Evolutionary conservation across 1,140 invertebrate genomes (phyloP).

Genomic region (Ganaspis sp.): DNA sequence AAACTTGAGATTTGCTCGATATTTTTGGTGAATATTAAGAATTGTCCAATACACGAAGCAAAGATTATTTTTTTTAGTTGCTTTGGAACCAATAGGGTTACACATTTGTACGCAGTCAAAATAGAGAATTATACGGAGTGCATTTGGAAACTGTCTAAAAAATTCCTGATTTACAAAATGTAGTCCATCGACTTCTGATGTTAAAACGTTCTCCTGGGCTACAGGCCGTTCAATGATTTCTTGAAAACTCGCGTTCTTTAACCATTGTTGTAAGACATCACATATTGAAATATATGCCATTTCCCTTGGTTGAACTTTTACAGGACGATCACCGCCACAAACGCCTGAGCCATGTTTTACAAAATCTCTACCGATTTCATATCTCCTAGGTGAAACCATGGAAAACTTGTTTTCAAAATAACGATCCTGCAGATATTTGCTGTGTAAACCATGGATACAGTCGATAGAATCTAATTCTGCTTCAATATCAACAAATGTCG

Average conservation of each 20-base stretch:
- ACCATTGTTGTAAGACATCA: neutral
- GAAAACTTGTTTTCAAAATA: neutral
- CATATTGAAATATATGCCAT: neutral
- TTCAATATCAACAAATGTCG: neutral
- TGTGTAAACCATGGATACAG: neutral
- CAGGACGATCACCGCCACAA: neutral
- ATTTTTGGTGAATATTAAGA: neutral
- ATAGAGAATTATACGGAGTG: neutral
- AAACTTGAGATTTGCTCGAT: neutral
- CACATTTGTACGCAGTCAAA: neutral
- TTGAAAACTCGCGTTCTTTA: neutral
- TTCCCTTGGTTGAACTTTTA: neutral
- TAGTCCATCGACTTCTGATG: neutral
- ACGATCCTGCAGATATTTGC: neutral
- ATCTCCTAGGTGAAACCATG: neutral
- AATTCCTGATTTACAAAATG: neutral
- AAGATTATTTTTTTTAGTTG: neutral
- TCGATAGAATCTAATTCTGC: neutral
- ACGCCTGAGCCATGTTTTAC: neutral
- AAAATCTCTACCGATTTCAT: neutral
- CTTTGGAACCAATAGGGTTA: neutral
- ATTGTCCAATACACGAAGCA: neutral
- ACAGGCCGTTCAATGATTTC: neutral
- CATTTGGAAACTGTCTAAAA: neutral
- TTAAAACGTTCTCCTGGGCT: neutral